Evolutionary conservation across 2,888 invertebrate genomes (phyloP).

Genomic region (Parapristionchus giblindavisi): DNA sequence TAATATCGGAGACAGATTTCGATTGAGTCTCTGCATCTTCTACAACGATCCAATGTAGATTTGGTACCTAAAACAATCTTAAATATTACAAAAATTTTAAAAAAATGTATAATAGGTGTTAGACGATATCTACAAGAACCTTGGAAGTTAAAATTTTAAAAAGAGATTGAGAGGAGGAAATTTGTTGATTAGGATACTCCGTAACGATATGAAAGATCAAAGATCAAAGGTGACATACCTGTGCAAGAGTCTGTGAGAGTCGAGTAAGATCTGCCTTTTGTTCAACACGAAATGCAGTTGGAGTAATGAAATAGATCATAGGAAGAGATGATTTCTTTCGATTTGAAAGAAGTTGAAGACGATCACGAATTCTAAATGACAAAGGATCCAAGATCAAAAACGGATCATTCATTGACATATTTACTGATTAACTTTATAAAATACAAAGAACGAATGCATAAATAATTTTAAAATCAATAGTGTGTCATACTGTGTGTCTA

Average conservation of each 20-base stretch:
- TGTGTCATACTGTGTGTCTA: constrained; percentile 37
- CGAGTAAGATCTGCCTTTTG: constrained; percentile 82
- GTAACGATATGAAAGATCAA: too few species aligned
- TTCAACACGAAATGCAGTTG: constrained; percentile 80
- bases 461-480: too few species aligned
- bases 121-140: too few species aligned
- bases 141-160: too few species aligned
- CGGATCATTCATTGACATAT: too few species aligned
- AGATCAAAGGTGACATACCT: constrained; percentile 69
- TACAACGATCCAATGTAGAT: constrained; percentile 83
- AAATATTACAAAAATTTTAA: too few species aligned
- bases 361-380: constrained; percentile 59
- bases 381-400: too few species aligned
- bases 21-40: constrained; percentile 76
- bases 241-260: constrained; percentile 81
- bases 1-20: constrained; percentile 48
- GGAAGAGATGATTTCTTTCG: constrained; percentile 54
- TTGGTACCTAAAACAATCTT: constrained; percentile 76
- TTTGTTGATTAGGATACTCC: too few species aligned
- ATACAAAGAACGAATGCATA: too few species aligned
- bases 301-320: constrained; percentile 79
- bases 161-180: too few species aligned
- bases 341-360: constrained; percentile 40
- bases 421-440: too few species aligned
- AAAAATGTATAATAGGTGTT: too few species aligned